Conservation (phyloP, 2,888 invertebrate genomes). For the Dromius quadrimaculatus region DNA sequence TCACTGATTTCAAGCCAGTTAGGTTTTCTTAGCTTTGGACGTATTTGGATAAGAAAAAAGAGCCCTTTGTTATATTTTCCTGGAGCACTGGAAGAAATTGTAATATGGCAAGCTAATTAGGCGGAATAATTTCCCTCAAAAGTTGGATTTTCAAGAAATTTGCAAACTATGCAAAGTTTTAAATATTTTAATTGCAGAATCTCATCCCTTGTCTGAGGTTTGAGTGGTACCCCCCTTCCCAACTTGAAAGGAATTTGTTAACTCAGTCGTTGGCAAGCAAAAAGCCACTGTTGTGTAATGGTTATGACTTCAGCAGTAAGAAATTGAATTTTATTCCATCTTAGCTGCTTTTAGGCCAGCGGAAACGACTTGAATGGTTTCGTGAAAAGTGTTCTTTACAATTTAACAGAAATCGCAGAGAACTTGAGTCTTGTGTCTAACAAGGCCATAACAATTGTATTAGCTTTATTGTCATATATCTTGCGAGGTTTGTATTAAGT, state of each 20-base stretch:
- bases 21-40: no score
- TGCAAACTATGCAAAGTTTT: slow-evolving; percentile 33
- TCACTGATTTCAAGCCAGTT: no score
- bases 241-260: slow-evolving; percentile 45
- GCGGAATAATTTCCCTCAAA: neutral
- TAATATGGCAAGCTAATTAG: neutral
- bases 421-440: neutral
- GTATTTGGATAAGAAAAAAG: no score
- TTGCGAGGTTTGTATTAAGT: no score
- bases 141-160: neutral
- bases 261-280: slow-evolving; percentile 40
- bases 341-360: slow-evolving; percentile 39
- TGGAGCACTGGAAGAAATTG: neutral
- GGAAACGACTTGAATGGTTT: slow-evolving; percentile 35
- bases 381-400: slow-evolving; percentile 36
- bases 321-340: slow-evolving; percentile 48
- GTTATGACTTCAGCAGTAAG: slow-evolving; percentile 46
- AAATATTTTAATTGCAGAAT: slow-evolving; percentile 38
- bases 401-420: slow-evolving; percentile 14
- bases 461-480: no score
- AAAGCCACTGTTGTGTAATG: slow-evolving; percentile 44
- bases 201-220: no score
- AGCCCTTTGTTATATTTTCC: no score
- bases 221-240: neutral
- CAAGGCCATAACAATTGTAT: neutral